A percentile compares a stretch with the other conserved stretches of the same genome.
phyloP scores from a whole-genome alignment of 2,113 vertebrate species.

The Nycticebus coucang region DNA sequence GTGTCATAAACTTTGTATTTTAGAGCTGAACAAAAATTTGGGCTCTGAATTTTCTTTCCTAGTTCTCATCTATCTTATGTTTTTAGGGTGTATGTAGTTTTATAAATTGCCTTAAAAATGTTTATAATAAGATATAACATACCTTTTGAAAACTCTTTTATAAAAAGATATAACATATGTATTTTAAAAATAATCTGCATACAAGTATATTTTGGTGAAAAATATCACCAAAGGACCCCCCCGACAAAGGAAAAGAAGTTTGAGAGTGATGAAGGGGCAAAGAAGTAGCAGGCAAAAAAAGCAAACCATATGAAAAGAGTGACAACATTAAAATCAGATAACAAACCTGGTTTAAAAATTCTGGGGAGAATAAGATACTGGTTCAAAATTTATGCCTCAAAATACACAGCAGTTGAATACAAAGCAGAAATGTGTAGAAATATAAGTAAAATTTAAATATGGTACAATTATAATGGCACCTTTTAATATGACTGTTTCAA shows the following conservation, averaged over 20 bases:
- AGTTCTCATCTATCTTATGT: background rate
- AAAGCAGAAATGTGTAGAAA: background rate
- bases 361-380: background rate
- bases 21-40: background rate
- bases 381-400: background rate
- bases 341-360: background rate
- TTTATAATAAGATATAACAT: background rate
- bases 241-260: background rate
- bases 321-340: background rate
- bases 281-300: background rate
- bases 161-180: background rate
- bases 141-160: constrained; percentile 23
- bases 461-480: background rate
- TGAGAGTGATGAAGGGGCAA: background rate
- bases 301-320: background rate
- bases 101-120: background rate
- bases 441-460: background rate
- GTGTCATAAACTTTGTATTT: background rate
- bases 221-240: background rate
- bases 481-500: background rate
- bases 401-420: background rate
- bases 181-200: background rate
- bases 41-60: background rate
- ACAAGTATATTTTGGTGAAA: constrained; percentile 27
- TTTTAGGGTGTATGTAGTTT: background rate